Evolutionary conservation across 2,113 vertebrate genomes (phyloP).

Genomic region (Tonatia bakeri): DNA sequence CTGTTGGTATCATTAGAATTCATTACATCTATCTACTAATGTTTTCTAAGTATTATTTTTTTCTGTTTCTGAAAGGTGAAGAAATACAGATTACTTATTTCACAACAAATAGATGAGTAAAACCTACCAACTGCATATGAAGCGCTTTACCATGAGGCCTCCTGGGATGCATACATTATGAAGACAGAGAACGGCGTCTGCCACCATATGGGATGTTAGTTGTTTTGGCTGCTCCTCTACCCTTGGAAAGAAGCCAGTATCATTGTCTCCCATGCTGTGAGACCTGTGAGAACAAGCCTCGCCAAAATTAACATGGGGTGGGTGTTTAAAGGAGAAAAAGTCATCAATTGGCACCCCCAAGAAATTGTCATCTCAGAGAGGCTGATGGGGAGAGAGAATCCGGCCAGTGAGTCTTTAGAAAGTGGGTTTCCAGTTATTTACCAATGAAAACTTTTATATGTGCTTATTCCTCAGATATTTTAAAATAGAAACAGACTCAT

Average conservation of each 20-base stretch:
- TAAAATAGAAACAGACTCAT: background rate
- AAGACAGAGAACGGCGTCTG: conserved; percentile 13
- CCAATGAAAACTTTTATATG: background rate
- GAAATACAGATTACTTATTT: background rate
- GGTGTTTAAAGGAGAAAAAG: background rate
- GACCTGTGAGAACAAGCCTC: background rate
- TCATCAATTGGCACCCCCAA: background rate
- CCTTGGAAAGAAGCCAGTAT: conserved; percentile 16
- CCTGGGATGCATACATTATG: conserved; percentile 31
- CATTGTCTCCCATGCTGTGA: background rate
- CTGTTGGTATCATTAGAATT: background rate
- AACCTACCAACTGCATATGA: background rate
- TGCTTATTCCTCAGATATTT: background rate
- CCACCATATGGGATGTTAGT: background rate
- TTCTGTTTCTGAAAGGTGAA: conserved; percentile 26
- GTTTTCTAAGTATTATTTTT: conserved; percentile 4
- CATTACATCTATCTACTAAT: background rate
- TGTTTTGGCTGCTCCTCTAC: background rate
- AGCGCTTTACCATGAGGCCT: conserved; percentile 33
- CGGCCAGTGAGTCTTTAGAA: background rate
- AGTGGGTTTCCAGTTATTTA: background rate
- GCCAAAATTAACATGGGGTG: background rate
- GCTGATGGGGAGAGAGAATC: background rate
- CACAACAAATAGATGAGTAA: background rate
- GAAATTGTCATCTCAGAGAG: background rate